A percentile compares a stretch with the other conserved stretches of the same genome.
Conservation (phyloP, 2,113 vertebrate genomes). For the Eublepharis macularius region DNA sequence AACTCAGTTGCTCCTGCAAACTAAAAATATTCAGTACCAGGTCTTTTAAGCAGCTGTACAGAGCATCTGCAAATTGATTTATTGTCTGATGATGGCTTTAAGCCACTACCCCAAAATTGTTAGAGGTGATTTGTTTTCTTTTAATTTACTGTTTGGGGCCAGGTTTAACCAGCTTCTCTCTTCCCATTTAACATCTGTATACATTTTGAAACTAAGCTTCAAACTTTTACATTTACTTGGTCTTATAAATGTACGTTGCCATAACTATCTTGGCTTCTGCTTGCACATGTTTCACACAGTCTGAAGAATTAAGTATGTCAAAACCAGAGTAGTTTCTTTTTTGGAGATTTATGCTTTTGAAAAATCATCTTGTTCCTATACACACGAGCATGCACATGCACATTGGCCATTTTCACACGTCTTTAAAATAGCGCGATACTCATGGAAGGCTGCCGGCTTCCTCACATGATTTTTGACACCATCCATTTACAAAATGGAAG, state of each 20-base stretch:
- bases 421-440: too few species aligned
- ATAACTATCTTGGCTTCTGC: constrained; percentile 22
- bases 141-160: constrained; percentile 36
- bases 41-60: background rate
- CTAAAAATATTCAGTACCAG: background rate
- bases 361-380: background rate
- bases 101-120: constrained; percentile 31
- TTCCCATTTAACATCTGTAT: constrained; percentile 31
- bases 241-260: constrained; percentile 7
- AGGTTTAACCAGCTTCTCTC: constrained; percentile 38
- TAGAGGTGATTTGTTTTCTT: constrained; percentile 44
- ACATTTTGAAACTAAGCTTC: constrained; percentile 15
- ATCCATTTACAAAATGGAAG: too few species aligned
- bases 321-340: background rate
- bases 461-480: too few species aligned
- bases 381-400: too few species aligned
- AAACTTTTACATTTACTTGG: constrained; percentile 19
- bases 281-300: background rate
- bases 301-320: rapidly evolving
- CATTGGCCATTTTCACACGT: too few species aligned
- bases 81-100: background rate
- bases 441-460: too few species aligned
- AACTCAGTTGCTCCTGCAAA: background rate
- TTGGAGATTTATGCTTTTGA: constrained; percentile 13
- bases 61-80: constrained; percentile 1